A percentile compares a stretch with the other conserved stretches of the same genome.
Conservation (phyloP, 1,140 invertebrate species). For the Bombus picipes region DNA sequence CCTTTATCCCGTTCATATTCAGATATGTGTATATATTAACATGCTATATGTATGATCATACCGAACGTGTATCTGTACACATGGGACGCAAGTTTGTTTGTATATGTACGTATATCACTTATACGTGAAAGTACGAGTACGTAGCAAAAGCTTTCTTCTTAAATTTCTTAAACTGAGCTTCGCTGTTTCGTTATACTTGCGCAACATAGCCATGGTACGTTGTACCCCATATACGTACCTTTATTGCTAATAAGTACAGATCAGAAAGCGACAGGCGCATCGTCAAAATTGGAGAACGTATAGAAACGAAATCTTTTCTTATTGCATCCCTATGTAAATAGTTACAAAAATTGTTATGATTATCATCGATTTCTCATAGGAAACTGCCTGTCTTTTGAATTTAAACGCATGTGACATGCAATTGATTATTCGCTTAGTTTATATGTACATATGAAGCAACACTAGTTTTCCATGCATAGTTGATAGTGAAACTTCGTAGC, state of each 20-base stretch:
- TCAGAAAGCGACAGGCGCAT: not conserved
- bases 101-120: constrained; percentile 13
- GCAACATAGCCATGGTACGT: not conserved
- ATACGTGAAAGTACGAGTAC: constrained; percentile 8
- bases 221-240: not conserved
- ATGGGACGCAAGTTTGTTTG: constrained; percentile 22
- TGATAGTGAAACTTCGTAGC: constrained; percentile 15
- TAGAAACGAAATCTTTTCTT: not conserved
- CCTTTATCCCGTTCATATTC: constrained; percentile 5
- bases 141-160: constrained; percentile 13
- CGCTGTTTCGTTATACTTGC: not conserved
- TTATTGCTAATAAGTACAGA: not conserved
- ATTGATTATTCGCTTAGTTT: constrained; percentile 48
- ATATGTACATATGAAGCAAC: not conserved
- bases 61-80: not conserved
- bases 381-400: constrained; percentile 43
- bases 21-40: not conserved
- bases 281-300: constrained; percentile 6
- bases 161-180: constrained; percentile 25
- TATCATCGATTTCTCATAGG: not conserved
- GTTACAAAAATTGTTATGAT: constrained; percentile 18
- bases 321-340: not conserved
- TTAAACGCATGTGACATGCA: constrained; percentile 51
- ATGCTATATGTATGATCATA: not conserved
- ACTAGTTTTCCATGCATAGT: constrained; percentile 9